Conservation (phyloP, 1,140 invertebrate species). For the Drosophila kohkoa region DNA sequence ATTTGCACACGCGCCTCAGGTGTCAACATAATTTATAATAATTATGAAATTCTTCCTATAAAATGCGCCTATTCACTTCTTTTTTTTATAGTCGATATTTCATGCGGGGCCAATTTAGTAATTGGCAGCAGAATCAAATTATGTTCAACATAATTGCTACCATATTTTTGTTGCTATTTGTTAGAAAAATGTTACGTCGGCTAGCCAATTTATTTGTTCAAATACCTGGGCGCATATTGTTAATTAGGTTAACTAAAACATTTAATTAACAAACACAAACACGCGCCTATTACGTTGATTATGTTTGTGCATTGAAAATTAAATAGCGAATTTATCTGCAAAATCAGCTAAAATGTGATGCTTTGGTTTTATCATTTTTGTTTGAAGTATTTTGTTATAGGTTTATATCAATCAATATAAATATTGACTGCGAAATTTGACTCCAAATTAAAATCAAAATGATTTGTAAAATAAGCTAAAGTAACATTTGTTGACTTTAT, state of each 20-base stretch:
- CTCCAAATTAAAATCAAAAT: too few species aligned
- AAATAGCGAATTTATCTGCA: too few species aligned
- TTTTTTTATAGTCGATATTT: slow-evolving; percentile 20
- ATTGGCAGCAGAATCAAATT: slow-evolving; percentile 32
- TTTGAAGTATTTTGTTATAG: too few species aligned
- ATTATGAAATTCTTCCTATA: slow-evolving; percentile 74
- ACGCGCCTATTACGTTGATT: neutral
- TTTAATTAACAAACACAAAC: neutral
- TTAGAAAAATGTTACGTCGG: neutral
- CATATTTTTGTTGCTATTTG: neutral
- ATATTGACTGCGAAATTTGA: too few species aligned
- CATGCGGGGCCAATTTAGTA: slow-evolving; percentile 30
- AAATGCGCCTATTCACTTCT: slow-evolving; percentile 36
- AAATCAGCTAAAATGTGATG: too few species aligned
- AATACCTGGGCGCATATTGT: neutral
- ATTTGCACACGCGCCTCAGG: slow-evolving; percentile 73
- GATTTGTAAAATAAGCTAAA: too few species aligned
- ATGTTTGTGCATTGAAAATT: neutral
- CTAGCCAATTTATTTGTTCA: neutral
- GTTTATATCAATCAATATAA: too few species aligned
- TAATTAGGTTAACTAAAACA: slow-evolving; percentile 4
- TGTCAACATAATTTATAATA: slow-evolving; percentile 81
- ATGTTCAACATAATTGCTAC: slow-evolving; percentile 7
- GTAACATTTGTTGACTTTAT: too few species aligned
- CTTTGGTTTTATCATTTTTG: too few species aligned